These are phyloP conservation scores for Diarsia mendica DNA, from an alignment of 2,888 invertebrate species.

Conservation along the genomic window DNA sequence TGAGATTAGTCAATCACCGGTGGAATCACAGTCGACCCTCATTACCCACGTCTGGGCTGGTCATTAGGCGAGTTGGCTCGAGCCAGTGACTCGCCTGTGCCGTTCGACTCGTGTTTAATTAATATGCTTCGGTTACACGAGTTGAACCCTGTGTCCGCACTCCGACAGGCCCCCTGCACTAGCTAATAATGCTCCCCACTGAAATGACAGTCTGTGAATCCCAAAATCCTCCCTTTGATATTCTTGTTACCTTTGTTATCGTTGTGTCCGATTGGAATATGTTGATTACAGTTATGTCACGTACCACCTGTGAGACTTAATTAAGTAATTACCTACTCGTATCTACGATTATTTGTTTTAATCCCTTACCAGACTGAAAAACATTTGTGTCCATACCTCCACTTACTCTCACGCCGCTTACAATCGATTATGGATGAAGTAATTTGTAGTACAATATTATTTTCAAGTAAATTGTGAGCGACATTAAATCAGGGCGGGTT, in stretches of 20 bases:
- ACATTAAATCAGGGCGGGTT: constrained; percentile 34
- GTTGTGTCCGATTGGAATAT: constrained; percentile 31
- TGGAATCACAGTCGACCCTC: constrained; percentile 69
- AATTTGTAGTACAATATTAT: constrained; percentile 37
- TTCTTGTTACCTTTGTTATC: constrained; percentile 13
- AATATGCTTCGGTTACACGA: constrained; percentile 50
- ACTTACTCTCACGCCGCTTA: constrained; percentile 10
- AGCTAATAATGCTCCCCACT: constrained; percentile 33
- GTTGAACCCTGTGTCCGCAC: constrained; percentile 16
- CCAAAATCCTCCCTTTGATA: constrained; percentile 23
- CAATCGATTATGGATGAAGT: constrained; percentile 30
- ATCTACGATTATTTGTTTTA: constrained; percentile 9
- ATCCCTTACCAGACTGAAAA: constrained; percentile 20
- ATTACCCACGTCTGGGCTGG: constrained; percentile 66
- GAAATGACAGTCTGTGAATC: constrained; percentile 33
- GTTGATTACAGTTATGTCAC: constrained; percentile 12
- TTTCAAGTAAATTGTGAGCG: constrained; percentile 46
- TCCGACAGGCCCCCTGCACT: constrained; percentile 28
- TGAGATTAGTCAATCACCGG: constrained; percentile 67
- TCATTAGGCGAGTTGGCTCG: constrained; percentile 51
- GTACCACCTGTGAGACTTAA: constrained; percentile 21
- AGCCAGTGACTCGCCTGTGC: constrained; percentile 37
- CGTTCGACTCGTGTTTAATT: constrained; percentile 56
- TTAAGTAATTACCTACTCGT: constrained; percentile 16
- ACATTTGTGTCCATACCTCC: constrained; percentile 5